Percentiles rank a stretch among this genome's conserved stretches.
These are phyloP conservation scores for Pseudomyrmex flavicornis DNA, from an alignment of 1,140 invertebrate species.

Conservation along the genomic window DNA sequence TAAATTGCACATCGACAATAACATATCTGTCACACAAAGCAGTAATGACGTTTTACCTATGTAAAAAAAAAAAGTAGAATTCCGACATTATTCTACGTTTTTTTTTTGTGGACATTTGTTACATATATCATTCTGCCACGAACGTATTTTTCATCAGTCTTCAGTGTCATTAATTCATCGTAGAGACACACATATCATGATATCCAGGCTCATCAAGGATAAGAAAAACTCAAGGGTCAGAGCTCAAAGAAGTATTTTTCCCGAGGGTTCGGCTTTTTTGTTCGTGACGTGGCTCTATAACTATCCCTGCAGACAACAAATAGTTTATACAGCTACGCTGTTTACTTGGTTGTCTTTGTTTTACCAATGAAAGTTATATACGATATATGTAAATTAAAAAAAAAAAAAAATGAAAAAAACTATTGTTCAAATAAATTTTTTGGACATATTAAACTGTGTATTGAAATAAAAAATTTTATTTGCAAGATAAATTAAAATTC, in stretches of 20 bases:
- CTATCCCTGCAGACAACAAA: slow-evolving; percentile 11
- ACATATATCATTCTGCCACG: slow-evolving; percentile 72
- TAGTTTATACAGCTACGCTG: background rate
- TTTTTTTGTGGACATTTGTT: slow-evolving; percentile 32
- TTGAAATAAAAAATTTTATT: background rate
- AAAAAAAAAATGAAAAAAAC: background rate
- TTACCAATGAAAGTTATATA: background rate
- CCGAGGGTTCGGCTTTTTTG: slow-evolving; percentile 35
- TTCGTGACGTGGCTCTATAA: slow-evolving; percentile 30
- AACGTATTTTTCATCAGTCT: slow-evolving; percentile 75
- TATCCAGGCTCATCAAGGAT: slow-evolving; percentile 60
- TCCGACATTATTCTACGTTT: background rate
- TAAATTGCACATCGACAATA: background rate
- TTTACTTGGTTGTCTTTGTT: background rate
- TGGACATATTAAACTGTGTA: no score
- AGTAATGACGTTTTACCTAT: no score
- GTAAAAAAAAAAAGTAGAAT: background rate
- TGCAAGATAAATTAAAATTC: background rate
- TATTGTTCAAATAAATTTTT: slow-evolving; percentile 10
- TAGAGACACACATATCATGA: slow-evolving; percentile 66
- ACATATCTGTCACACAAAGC: no score
- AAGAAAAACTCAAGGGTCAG: slow-evolving; percentile 50
- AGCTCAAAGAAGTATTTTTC: slow-evolving; percentile 61
- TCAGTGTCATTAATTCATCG: slow-evolving; percentile 80
- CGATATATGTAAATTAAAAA: no score